Percentiles rank a stretch among this genome's conserved stretches.
These are phyloP conservation scores for Ophthalmotilapia sp. DNA, from an alignment of 2,113 vertebrate genomes.

Conservation along the genomic window DNA sequence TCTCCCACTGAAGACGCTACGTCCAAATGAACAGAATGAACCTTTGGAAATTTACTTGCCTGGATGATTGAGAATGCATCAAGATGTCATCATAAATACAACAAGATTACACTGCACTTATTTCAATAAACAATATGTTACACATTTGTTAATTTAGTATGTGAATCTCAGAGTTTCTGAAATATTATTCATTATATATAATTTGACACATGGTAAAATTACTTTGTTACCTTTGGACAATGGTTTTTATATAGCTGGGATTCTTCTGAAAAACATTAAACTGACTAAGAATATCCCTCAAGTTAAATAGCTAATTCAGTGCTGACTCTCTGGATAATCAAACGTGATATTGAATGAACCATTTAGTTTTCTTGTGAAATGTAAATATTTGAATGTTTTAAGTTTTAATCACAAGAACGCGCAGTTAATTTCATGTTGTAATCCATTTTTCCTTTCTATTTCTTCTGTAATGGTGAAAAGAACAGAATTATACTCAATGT, in stretches of 20 bases:
- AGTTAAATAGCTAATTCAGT: neutral
- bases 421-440: neutral
- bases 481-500: neutral
- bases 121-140: neutral
- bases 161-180: neutral
- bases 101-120: neutral
- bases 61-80: neutral
- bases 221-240: neutral
- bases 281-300: neutral
- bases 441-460: neutral
- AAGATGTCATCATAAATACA: neutral
- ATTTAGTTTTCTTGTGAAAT: neutral
- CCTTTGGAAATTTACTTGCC: neutral
- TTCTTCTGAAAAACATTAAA: neutral
- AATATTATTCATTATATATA: neutral
- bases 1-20: neutral
- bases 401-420: neutral
- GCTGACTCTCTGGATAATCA: neutral
- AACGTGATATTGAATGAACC: accelerated
- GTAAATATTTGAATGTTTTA: neutral
- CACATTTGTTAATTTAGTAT: neutral
- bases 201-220: neutral
- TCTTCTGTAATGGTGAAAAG: neutral
- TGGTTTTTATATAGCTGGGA: neutral
- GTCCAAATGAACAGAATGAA: neutral